Evolutionary conservation across 2,113 vertebrate genomes (phyloP), one percentile per base, ranked within the genome.

Genomic region (Zosterops borbonicus): DNA sequence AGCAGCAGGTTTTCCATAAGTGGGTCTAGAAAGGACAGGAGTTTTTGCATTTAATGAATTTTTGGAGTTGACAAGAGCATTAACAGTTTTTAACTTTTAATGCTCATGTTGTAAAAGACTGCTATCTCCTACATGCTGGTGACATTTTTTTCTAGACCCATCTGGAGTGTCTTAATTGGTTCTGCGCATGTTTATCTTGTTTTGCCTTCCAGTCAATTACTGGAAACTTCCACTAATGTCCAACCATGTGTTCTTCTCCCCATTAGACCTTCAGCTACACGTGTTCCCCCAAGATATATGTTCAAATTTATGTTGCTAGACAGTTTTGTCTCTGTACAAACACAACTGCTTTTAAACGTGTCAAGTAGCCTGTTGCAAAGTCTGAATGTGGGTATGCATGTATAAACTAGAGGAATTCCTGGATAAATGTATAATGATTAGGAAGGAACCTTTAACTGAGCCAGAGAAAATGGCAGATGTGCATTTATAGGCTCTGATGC

Each of bases 301-400:
- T 39, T 58, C 12, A 77, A 55, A 62, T 84, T 55, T 50, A 21
- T 53, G 31, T 63, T 95, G 50, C 60, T 50, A 55, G 53, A 35
- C 27, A 55, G 33, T 80, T 95, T 69, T 81, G 59, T 80, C 77
- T 92, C 52, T 87, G 69, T 86, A 42, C 55, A 88, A 96, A 85
- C 87, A 87, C 58, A 88, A 77, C 87, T 87, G 67, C 75, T 92
- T 90, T 96, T 71, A 78, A 96, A 92, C 56, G 60, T 94, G 90
- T 90, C 84, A 90, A 77, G 78, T 87, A 96, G 64, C 86, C 92
- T 80, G 67, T 91, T 95, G 87, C 84, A 91, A 90, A 82, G 46
- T 35, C 75, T 94, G 71, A 76, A 68, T 73, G 52, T 71, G 65
- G 47, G 63, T 68, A 14, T 87, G 77, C 60, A 71, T 93, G 89